Conservation (phyloP, 1,140 invertebrate genomes). For the Drosophila orena region DNA sequence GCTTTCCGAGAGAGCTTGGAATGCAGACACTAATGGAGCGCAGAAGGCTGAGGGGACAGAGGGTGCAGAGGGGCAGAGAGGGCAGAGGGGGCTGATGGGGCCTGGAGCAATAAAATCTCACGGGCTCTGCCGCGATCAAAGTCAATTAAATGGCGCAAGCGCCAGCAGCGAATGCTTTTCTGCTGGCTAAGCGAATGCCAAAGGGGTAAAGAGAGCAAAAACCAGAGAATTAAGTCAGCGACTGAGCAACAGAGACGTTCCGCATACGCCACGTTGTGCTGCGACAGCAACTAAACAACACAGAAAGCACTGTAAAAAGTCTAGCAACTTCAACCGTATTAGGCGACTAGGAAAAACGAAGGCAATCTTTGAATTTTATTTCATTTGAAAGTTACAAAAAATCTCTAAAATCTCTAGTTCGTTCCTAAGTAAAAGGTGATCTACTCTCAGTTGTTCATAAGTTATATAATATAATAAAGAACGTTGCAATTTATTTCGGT, state of each 20-base stretch:
- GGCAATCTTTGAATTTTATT: too few relatives aligned
- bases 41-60: background rate
- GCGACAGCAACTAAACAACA: slow-evolving; percentile 53
- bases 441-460: too few relatives aligned
- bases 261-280: slow-evolving; percentile 79
- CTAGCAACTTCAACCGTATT: background rate
- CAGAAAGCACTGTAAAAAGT: slow-evolving; percentile 12
- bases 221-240: slow-evolving; percentile 7
- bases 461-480: too few relatives aligned
- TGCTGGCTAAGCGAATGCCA: slow-evolving; percentile 55
- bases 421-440: too few relatives aligned
- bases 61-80: background rate
- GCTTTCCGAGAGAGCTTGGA: slow-evolving; percentile 20
- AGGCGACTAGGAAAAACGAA: too few relatives aligned
- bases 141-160: slow-evolving; percentile 69
- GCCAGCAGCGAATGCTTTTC: slow-evolving; percentile 51
- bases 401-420: too few relatives aligned
- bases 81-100: background rate
- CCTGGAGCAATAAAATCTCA: slow-evolving; percentile 45
- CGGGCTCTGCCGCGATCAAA: slow-evolving; percentile 44
- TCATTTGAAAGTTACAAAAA: too few relatives aligned
- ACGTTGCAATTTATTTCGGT: too few relatives aligned
- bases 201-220: slow-evolving; percentile 1
- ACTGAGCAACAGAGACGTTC: slow-evolving; percentile 45
- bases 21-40: slow-evolving; percentile 26